phyloP scores from a whole-genome alignment of 2,797 vertebrate species.

The Cheirogaleus major region DNA sequence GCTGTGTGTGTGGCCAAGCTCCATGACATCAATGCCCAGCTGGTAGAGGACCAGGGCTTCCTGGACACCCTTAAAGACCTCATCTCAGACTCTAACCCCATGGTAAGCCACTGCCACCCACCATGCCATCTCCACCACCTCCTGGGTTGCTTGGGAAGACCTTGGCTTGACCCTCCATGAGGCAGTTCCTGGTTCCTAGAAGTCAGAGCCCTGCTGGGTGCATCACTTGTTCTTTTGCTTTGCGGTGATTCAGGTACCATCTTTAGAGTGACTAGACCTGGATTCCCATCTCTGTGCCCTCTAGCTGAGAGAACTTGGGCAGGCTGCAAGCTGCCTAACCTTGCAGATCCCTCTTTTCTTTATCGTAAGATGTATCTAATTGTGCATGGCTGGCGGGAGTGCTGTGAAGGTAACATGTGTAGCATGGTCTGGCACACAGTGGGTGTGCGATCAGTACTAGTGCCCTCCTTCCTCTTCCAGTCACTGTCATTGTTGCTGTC shows the following conservation, averaged over 20 bases:
- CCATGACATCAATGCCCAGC: constrained; percentile 92
- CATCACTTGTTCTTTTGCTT: not conserved
- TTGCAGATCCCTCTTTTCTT: not conserved
- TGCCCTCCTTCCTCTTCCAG: not conserved
- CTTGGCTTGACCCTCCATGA: not conserved
- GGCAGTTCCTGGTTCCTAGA: not conserved
- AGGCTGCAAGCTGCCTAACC: not conserved
- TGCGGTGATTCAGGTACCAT: not conserved
- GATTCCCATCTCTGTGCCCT: not conserved
- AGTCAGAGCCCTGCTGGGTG: not conserved
- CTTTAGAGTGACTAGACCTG: not conserved
- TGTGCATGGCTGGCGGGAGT: not conserved
- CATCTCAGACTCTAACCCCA: constrained; percentile 98
- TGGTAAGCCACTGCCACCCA: constrained; percentile 85
- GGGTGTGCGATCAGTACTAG: not conserved
- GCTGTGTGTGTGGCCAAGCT: constrained; percentile 90
- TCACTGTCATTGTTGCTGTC: not conserved
- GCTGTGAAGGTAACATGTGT: not conserved
- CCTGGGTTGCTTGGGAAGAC: not conserved
- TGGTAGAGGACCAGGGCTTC: constrained; percentile 94
- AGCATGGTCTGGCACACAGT: not conserved
- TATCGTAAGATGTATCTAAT: not conserved
- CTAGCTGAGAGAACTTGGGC: not conserved
- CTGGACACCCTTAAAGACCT: constrained; percentile 94
- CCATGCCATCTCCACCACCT: accelerated